phyloP scores from a whole-genome alignment of 2,113 vertebrate genomes.

The Semicossyphus pulcher region DNA sequence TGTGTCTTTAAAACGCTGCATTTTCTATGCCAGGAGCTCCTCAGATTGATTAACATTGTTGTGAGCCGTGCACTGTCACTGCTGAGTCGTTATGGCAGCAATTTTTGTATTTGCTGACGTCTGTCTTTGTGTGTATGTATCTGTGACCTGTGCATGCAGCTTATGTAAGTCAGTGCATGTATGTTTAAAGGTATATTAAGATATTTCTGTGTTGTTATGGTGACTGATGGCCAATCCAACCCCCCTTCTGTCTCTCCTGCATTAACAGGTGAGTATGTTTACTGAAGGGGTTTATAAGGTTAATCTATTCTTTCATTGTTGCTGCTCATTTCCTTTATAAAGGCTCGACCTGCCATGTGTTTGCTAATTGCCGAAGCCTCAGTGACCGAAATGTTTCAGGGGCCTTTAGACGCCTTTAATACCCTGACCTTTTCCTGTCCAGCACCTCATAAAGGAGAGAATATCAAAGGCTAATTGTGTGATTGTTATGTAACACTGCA shows the following conservation, averaged over 20 bases:
- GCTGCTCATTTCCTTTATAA: constrained; percentile 22
- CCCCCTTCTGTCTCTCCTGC: too few relatives aligned
- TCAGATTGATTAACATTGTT: constrained; percentile 52
- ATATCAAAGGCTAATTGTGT: constrained; percentile 41
- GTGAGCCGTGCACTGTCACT: constrained; percentile 29
- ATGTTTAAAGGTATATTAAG: background rate
- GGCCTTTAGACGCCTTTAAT: constrained; percentile 40
- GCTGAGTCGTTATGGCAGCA: constrained; percentile 22
- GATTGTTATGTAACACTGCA: constrained; percentile 1
- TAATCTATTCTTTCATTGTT: constrained; percentile 21
- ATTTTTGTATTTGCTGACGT: background rate
- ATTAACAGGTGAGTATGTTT: background rate
- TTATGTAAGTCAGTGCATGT: background rate
- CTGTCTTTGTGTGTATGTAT: constrained; percentile 18
- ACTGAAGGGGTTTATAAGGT: constrained; percentile 15
- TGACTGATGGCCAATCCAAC: too few relatives aligned
- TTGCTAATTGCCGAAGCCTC: constrained; percentile 42
- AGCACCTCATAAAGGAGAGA: constrained; percentile 26
- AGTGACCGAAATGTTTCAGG: constrained; percentile 17
- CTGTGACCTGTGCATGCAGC: too few relatives aligned
- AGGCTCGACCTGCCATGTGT: constrained; percentile 24
- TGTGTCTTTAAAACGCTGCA: background rate
- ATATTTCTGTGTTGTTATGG: constrained; percentile 17
- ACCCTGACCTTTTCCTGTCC: constrained; percentile 51
- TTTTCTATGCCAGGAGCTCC: constrained; percentile 39